Base-by-base conservation (phyloP, 2,888 invertebrate genomes). In the Tenodera sinensis region DNA sequence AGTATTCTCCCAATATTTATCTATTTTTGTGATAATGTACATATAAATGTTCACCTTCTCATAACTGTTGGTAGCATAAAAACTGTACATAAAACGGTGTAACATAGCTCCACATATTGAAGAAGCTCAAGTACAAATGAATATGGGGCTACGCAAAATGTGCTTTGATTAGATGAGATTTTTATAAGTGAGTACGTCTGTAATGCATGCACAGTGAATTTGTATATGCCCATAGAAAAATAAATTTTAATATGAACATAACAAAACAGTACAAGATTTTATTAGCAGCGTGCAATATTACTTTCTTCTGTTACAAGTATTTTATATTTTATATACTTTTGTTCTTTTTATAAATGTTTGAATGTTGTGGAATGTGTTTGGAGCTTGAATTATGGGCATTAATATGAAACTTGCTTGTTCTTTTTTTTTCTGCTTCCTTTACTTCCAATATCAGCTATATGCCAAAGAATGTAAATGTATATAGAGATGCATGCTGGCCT, bases 1-100 rank as follows among this genome's bases (percentile, higher is more conserved):
- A 90, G 90, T 90, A 90, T 90, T 89, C 88, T 84, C 83, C 88
- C 88, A 84, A 71, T 84, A 88, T 84, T 84, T 88, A 84, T 86
- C 84, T 87, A 87, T 88, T 88, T 84, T 84, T 88, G 88, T 88
- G 88, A 88, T 88, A 88, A 28, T 88, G 88, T 84, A 84, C 84
- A 84, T 88, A 84, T 84, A 15, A 47, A 88, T 85, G 84, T 88
- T 82, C 30, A 82, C 15, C 27, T 71, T 85, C 85, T 71, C 14
- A 85, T 85, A 14, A 28, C 28, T 82, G 82, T 87, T 87, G 87
- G 83, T 87, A 87, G 82, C 34, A 83, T 54, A 81, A 4, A 42
- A 27, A 81, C n/a, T 88, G 88, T 88, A 88, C 47, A 88, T 88
- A 88, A 84, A 88, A 84, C 84, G 81, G 81, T 88, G 87, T 87